phyloP scores from a whole-genome alignment of 2,888 invertebrate genomes.

The Orchesella flavescens region DNA sequence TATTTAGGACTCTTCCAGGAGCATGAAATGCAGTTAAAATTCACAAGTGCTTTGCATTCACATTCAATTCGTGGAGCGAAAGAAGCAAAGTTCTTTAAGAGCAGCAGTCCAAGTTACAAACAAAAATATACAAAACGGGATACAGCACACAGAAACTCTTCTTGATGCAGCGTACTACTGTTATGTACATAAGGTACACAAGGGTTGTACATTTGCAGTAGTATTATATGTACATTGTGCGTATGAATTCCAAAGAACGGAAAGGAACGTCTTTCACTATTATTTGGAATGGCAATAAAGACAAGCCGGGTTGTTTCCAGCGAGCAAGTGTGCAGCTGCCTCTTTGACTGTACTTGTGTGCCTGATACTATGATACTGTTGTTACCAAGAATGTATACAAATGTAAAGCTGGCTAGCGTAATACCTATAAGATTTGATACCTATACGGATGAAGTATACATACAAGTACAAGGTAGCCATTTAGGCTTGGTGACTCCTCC shows the following conservation, averaged over 20 bases:
- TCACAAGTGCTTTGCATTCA: background rate
- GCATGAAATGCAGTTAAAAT: background rate
- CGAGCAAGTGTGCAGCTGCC: background rate
- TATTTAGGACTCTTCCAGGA: background rate
- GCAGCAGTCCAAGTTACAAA: too few relatives aligned
- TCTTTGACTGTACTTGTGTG: background rate
- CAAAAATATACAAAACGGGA: background rate
- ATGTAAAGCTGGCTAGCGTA: background rate
- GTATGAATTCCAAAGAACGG: constrained; percentile 14
- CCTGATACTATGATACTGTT: background rate
- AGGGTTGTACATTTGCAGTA: background rate
- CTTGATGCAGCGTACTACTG: background rate
- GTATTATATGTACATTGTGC: background rate
- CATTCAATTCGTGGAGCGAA: background rate
- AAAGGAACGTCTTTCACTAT: constrained; percentile 15
- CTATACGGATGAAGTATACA: background rate
- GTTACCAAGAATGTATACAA: background rate
- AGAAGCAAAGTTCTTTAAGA: too few relatives aligned
- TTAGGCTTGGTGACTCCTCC: constrained; percentile 52
- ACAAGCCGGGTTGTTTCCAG: constrained; percentile 46
- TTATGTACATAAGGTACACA: background rate
- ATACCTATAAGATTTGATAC: background rate
- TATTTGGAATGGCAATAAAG: constrained; percentile 18
- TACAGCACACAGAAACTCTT: too few relatives aligned
- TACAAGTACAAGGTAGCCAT: constrained; percentile 42